Base-by-base conservation (phyloP, 2,797 vertebrate species). In the Ibycter americanus region DNA sequence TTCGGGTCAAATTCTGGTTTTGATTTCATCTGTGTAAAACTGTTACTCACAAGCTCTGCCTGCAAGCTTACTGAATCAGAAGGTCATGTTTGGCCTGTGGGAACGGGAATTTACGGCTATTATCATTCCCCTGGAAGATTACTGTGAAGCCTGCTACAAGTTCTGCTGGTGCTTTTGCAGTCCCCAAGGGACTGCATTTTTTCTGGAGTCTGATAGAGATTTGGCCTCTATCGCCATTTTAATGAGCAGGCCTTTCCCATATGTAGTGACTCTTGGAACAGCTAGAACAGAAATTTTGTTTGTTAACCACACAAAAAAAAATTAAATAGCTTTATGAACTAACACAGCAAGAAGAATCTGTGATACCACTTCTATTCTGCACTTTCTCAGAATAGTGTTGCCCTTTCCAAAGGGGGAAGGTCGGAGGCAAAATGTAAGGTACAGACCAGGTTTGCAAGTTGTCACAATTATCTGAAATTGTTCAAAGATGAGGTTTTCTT, bases 141-240 rank as follows among this genome's bases (percentile, higher is more conserved):
- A 52, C 47, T 49, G 15, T 51, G 72, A 83, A 89, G 61, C 36
- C 76, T 83, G 15, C 40, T 88, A 55, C 38, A 90, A 83, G 56
- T 66, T 76, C 62, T 92, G 19, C 46, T 91, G 25, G n/a, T 89
- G 74, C 32, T 88, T 95, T 84, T 71, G 46, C 49, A 72, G 56
- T 38, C 29, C 68, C 19, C 40, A 65, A 42, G 38, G 46, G 32
- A 66, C 14, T 71, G 18, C 23, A 46, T 78, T 83, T 95, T 89
- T 90, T 61, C 47, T 58, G 62, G 55, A 59, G 31, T 47, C 58
- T 62, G 62, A 72, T 74, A 74, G 29, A 77, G 27, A 13, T 44
- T 94, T 82, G 80, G 63, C n/a, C 90, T n/a, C 59, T 55, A 20
- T 52, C 58, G 79, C 19, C 27, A 29, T 62, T 89, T 82, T 73